Evolutionary conservation across 2,113 vertebrate genomes (phyloP).

Genomic region (Lonchura striata): DNA sequence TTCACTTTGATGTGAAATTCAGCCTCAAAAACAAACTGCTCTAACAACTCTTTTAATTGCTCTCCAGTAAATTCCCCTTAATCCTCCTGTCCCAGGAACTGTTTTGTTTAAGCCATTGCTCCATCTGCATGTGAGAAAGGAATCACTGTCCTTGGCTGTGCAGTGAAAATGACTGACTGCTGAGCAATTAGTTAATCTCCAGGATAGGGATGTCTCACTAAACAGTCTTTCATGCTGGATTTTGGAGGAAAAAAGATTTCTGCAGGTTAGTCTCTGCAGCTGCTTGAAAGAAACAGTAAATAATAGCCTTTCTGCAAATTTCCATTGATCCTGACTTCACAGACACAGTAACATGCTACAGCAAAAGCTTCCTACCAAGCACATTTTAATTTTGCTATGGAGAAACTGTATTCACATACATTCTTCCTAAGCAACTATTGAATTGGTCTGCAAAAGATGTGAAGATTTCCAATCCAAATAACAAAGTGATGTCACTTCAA

Average conservation of each 20-base stretch:
- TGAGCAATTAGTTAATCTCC: constrained; percentile 63
- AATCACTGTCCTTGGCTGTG: constrained; percentile 5
- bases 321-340: constrained; percentile 39
- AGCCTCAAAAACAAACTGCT: constrained; percentile 37
- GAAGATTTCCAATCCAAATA: background rate
- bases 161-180: constrained; percentile 29
- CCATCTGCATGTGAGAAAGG: background rate
- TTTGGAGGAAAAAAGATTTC: constrained; percentile 40
- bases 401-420: background rate
- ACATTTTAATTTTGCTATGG: constrained; percentile 10
- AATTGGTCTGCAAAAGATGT: background rate
- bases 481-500: background rate
- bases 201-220: constrained; percentile 29
- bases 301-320: constrained; percentile 28
- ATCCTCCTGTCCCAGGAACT: constrained; percentile 40
- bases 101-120: constrained; percentile 23
- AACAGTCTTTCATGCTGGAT: constrained; percentile 48
- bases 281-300: constrained; percentile 39
- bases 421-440: background rate
- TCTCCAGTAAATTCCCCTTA: constrained; percentile 64
- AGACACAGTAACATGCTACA: background rate
- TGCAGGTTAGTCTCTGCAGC: background rate
- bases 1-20: constrained; percentile 50
- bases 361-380: background rate
- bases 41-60: constrained; percentile 47